Conservation (phyloP, 2,888 invertebrate genomes). For the Apodemia zela region DNA sequence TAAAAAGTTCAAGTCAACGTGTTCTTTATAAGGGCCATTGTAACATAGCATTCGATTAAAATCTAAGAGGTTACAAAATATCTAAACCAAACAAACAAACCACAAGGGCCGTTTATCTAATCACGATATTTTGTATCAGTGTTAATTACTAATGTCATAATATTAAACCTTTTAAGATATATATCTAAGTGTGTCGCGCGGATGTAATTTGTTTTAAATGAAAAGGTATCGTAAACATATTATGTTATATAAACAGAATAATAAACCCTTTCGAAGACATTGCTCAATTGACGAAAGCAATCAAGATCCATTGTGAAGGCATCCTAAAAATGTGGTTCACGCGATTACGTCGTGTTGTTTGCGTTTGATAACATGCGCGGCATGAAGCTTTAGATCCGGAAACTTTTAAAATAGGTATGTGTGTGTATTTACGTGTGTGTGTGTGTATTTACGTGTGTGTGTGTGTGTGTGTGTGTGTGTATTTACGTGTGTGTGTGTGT, state of each 20-base stretch:
- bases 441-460: too few species aligned
- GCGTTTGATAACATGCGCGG: not conserved
- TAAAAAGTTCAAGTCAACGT: too few species aligned
- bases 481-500: too few species aligned
- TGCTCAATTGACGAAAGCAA: slow-evolving; percentile 13
- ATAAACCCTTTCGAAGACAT: slow-evolving; percentile 23
- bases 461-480: too few species aligned
- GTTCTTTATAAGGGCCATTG: too few species aligned
- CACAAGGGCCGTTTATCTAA: not conserved
- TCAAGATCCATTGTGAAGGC: slow-evolving; percentile 8
- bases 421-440: too few species aligned
- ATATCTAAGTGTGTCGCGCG: slow-evolving; percentile 8
- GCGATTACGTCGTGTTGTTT: slow-evolving; percentile 16
- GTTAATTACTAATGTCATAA: slow-evolving; percentile 10
- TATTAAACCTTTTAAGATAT: slow-evolving; percentile 12
- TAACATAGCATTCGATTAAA: not conserved
- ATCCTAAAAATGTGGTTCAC: slow-evolving; percentile 20
- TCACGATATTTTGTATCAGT: not conserved
- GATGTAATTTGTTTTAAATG: slow-evolving; percentile 8
- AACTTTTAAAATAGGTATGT: not conserved
- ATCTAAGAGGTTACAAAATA: not conserved
- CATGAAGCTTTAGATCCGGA: not conserved
- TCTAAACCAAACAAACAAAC: not conserved
- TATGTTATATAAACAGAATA: slow-evolving; percentile 18
- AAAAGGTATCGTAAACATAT: not conserved